Percentiles rank a stretch among this genome's conserved stretches.
These are phyloP conservation scores for Serinus canaria DNA, from an alignment of 2,113 vertebrate species.

Conservation along the genomic window DNA sequence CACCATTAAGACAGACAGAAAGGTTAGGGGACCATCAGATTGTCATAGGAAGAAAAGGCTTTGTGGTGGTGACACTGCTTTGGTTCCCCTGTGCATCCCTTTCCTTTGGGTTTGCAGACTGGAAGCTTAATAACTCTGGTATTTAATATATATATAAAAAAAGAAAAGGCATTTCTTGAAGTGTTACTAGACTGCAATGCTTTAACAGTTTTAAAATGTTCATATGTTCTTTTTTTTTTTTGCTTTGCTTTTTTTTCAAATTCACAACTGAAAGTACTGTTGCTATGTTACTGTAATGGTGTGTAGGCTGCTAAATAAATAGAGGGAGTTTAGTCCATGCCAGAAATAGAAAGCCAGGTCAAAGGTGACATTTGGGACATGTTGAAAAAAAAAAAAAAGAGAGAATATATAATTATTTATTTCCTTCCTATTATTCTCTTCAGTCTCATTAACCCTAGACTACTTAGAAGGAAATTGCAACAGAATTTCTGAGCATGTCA, in stretches of 20 bases:
- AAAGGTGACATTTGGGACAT: conserved; percentile 65
- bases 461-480: conserved; percentile 34
- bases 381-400: neutral
- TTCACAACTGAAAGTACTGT: conserved; percentile 61
- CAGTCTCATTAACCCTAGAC: conserved; percentile 10
- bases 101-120: neutral
- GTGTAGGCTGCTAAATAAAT: conserved; percentile 71
- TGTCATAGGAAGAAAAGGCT: neutral
- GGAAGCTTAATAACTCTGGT: neutral
- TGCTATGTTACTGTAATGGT: conserved; percentile 65
- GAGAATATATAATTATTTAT: conserved; percentile 53
- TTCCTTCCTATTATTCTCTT: conserved; percentile 54
- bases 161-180: neutral
- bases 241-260: neutral
- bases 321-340: conserved; percentile 53
- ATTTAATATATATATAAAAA: neutral
- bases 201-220: conserved; percentile 27
- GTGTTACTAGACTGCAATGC: neutral
- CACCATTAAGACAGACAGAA: neutral
- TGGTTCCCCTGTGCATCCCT: neutral
- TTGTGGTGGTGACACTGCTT: neutral
- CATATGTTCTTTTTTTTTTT: neutral
- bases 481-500: neutral
- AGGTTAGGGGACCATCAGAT: neutral
- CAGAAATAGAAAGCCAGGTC: conserved; percentile 68